A percentile compares a stretch with the other conserved stretches of the same genome.
Evolutionary conservation across 2,888 invertebrate genomes (phyloP).

Genomic region (Tetranychus truncatus): DNA sequence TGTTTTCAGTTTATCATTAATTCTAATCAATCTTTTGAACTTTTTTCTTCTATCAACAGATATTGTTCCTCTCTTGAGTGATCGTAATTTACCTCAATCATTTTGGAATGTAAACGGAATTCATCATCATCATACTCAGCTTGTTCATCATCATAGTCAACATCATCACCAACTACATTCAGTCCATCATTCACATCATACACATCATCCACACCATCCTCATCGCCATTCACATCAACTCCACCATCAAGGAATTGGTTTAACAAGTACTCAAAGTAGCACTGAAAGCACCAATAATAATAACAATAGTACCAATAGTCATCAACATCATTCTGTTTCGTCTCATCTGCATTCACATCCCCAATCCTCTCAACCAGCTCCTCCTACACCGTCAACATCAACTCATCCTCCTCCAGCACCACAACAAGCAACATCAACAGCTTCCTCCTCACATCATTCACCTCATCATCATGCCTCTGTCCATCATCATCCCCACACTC

Average conservation of each 20-base stretch:
- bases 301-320: no score
- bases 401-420: no score
- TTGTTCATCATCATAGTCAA: slow-evolving; percentile 7
- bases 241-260: background rate
- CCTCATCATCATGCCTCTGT: no score
- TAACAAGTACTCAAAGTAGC: no score
- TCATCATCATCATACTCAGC: slow-evolving; percentile 8
- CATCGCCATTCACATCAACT: background rate
- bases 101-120: slow-evolving; percentile 11
- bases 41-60: background rate
- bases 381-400: no score
- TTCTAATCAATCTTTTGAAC: background rate
- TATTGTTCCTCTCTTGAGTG: background rate
- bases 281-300: no score
- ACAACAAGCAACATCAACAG: no score
- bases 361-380: no score
- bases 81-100: slow-evolving; percentile 12
- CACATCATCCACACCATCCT: slow-evolving; percentile 3
- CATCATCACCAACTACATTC: background rate
- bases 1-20: background rate
- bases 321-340: no score
- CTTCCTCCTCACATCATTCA: no score
- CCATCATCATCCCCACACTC: no score
- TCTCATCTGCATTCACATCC: no score
- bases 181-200: background rate